These are phyloP conservation scores for Cheilosia urbana DNA, from an alignment of 2,888 invertebrate species.

Conservation along the genomic window DNA sequence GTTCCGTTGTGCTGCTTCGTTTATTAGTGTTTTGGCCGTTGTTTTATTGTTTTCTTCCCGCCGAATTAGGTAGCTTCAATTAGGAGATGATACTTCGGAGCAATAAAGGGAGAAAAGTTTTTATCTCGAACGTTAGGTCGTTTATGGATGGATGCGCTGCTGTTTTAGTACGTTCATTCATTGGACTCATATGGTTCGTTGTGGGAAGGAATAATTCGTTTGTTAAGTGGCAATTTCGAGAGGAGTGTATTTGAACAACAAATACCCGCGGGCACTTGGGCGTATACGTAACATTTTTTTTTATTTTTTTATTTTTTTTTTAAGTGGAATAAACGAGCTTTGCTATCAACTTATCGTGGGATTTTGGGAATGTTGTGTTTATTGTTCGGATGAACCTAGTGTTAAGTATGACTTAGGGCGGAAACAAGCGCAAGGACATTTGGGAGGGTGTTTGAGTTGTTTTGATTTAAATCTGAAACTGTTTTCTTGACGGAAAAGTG, in stretches of 20 bases:
- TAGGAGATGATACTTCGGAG: conserved; percentile 21
- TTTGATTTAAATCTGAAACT: neutral
- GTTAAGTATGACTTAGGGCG: neutral
- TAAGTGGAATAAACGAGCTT: neutral
- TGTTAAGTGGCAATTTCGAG: conserved; percentile 49
- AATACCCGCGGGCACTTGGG: conserved; percentile 42
- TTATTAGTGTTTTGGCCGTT: conserved; percentile 60
- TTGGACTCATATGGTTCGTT: conserved; percentile 48
- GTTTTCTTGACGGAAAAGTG: too few species aligned
- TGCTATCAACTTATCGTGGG: neutral
- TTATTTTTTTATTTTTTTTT: neutral
- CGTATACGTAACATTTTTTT: conserved; percentile 56
- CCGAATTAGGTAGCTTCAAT: conserved; percentile 53
- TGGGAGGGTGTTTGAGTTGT: neutral
- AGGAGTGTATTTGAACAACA: conserved; percentile 24
- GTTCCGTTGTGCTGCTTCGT: conserved; percentile 46
- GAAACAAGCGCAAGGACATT: neutral
- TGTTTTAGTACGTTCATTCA: conserved; percentile 23
- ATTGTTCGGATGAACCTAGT: neutral
- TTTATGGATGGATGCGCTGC: conserved; percentile 45
- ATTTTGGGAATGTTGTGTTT: conserved; percentile 14
- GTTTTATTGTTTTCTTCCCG: conserved; percentile 61
- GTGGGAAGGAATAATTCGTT: conserved; percentile 40
- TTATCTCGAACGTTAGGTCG: conserved; percentile 51
- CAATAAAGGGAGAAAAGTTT: conserved; percentile 34